These are phyloP conservation scores for Trichopria drosophilae DNA, from an alignment of 2,888 invertebrate genomes.

Conservation along the genomic window DNA sequence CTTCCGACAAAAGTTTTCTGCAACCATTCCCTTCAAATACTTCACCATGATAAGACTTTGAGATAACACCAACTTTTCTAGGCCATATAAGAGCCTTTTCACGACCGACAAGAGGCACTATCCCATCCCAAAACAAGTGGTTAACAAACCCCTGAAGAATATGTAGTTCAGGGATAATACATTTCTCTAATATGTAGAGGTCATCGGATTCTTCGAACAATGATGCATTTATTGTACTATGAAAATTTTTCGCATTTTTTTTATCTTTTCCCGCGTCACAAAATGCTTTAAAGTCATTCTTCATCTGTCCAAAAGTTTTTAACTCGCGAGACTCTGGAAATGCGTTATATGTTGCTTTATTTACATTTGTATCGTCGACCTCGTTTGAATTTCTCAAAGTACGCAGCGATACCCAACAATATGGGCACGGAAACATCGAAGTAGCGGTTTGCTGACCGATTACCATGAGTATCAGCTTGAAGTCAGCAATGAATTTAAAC, in stretches of 20 bases:
- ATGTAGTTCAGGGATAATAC: conserved; percentile 1
- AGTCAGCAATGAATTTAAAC: conserved; percentile 2
- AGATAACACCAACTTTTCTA: not conserved
- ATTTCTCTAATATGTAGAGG: not conserved
- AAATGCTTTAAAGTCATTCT: conserved; percentile 3
- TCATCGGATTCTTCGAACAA: conserved; percentile 2
- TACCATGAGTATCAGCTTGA: conserved; percentile 1
- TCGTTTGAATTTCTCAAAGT: conserved; percentile 5
- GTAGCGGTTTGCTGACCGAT: conserved; percentile 8
- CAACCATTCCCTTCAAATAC: conserved; percentile 1
- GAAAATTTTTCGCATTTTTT: conserved; percentile 1
- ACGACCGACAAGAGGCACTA: not conserved
- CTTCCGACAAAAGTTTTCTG: not conserved
- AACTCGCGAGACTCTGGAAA: conserved; percentile 1
- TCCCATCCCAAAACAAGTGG: not conserved
- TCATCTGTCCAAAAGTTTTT: conserved; percentile 5
- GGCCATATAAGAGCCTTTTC: not conserved
- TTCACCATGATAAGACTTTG: not conserved
- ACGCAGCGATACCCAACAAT: conserved; percentile 6
- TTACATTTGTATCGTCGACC: not conserved
- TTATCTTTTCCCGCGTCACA: conserved; percentile 8
- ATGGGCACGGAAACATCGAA: conserved; percentile 7
- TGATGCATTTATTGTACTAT: conserved; percentile 7
- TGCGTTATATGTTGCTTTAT: not conserved
- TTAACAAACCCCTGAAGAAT: conserved; percentile 4